Base-by-base conservation (phyloP, 2,888 invertebrate genomes). In the Willowsia nigromaculata region DNA sequence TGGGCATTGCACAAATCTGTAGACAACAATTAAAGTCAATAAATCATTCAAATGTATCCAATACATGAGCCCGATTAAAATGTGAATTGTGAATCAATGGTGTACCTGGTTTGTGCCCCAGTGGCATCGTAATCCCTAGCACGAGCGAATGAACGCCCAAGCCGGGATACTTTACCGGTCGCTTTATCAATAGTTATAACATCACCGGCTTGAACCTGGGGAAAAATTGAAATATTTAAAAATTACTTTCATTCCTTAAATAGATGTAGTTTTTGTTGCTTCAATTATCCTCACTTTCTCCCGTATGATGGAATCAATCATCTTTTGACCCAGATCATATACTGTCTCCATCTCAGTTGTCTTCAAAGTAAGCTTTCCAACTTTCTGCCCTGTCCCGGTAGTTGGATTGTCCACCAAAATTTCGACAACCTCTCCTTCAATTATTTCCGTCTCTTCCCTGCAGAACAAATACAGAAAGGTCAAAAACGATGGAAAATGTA, bases 331-430 rank as follows among this genome's bases (percentile, higher is more conserved):
- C 93, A 99, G 95, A 94, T 99, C 99, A 94, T 99, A 99, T 91
- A 99, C 97, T 0, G 99, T 99, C 94, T 99, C 99, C 99, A 99
- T 99, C 94, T 99, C 99, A 0, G 99, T 99, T 0, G 99, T 99
- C 95, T 99, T 99, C 68, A 99, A 94, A 0, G 99, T 99, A 47
- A 99, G 95, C 93, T 99, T 98, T 0, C 99, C 99, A 65, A 98
- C 96, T 94, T 97, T 96, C 0, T 97, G 96, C 0, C 97, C 97
- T 15, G 96, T 96, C 27, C 98, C 98, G 0, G 98, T 97, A 0
- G 98, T 98, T 0, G 99, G 98, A 25, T 99, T 95, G 93, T 99
- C 99, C 37, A 99, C 97, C 94, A 98, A 98, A 68, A 99, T 96
- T 93, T 99, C 99, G 0, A 99, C 99, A 0, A 99, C 99, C 94